phyloP scores from a whole-genome alignment of 1,140 invertebrate species.

The Bombus pyrosoma region DNA sequence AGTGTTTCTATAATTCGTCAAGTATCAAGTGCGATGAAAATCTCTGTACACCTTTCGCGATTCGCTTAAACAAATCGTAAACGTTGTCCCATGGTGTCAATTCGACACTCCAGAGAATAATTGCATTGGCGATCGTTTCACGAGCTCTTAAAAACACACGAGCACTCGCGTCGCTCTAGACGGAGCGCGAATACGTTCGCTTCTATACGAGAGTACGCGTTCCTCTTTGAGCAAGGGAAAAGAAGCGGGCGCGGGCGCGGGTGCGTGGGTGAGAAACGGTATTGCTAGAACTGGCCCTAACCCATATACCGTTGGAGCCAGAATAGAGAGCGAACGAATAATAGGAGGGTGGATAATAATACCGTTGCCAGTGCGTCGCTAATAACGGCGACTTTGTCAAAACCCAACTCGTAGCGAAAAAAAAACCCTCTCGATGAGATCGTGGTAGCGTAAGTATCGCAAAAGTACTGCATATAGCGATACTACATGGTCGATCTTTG shows the following conservation, averaged over 20 bases:
- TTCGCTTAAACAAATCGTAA: neutral
- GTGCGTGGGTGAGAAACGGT: conserved; percentile 64
- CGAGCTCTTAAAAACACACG: neutral
- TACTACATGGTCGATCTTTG: neutral
- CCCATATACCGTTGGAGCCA: conserved; percentile 70
- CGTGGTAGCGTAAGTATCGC: too few species aligned
- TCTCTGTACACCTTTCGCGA: neutral
- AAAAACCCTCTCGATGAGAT: neutral
- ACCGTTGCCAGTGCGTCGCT: conserved; percentile 15
- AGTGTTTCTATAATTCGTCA: neutral
- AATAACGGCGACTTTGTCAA: conserved; percentile 18
- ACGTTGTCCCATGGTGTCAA: too few species aligned
- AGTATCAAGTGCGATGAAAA: too few species aligned
- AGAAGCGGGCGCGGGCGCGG: conserved; percentile 44
- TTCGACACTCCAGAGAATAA: neutral
- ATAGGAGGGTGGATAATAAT: conserved; percentile 48
- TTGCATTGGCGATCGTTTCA: neutral
- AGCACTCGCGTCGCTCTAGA: neutral
- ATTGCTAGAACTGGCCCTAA: conserved; percentile 75
- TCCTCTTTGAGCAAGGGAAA: conserved; percentile 40
- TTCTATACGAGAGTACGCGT: neutral
- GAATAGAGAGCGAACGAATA: conserved; percentile 70
- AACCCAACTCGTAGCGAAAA: neutral
- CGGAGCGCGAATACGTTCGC: neutral
- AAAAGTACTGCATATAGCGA: neutral